Evolutionary conservation across 2,113 vertebrate genomes (phyloP), one percentile per base, ranked within the genome.

Genomic region (Strigops habroptila): DNA sequence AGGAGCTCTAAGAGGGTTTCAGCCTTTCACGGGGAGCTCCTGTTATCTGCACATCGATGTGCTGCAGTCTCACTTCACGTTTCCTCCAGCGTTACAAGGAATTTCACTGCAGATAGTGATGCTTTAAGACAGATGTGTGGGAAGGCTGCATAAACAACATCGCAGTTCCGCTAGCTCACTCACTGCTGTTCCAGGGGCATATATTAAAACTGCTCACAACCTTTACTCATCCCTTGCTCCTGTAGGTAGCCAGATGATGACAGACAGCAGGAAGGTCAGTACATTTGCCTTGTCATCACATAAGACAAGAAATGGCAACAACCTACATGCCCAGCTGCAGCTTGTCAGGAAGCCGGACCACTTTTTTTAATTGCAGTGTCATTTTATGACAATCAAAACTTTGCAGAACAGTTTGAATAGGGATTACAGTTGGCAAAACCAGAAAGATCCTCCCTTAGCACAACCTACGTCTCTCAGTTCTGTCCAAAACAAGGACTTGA

Each of bases 161-260:
- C 0, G 0, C 1, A 8, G 67, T 33, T 88, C 59, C 12, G 8
- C 30, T 10, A 44, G 85, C 48, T 19, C 35, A 18, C n/a, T n/a
- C 67, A 9, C 3, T 25, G 31, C 71, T 73, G 43, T 49, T 67
- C 25, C 28, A 55, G 80, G 31, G 76, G 11, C 81, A 60, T 33
- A 65, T 19, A 52, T n/a, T 44, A 30, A 69, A 83, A 68, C 13
- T 2, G 8, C 22, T 82, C 80, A 37, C 60, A 53, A 12, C 76
- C 48, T 68, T 41, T 14, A 22, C 31, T 35, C 1, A 0, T 27
- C 62, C 27, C 60, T 75, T 12, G 2, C 7, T 57, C 55, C 55
- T 52, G 64, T 33, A 73, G 62, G 57, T n/a, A 57, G 70, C 31
- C 55, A 88, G 28, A 63, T 68, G 44, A 41, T 33, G 31, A 62